Evolutionary conservation across 1,140 invertebrate species (phyloP), one percentile per base, ranked within the genome.

Genomic region (Bombus picipes): DNA sequence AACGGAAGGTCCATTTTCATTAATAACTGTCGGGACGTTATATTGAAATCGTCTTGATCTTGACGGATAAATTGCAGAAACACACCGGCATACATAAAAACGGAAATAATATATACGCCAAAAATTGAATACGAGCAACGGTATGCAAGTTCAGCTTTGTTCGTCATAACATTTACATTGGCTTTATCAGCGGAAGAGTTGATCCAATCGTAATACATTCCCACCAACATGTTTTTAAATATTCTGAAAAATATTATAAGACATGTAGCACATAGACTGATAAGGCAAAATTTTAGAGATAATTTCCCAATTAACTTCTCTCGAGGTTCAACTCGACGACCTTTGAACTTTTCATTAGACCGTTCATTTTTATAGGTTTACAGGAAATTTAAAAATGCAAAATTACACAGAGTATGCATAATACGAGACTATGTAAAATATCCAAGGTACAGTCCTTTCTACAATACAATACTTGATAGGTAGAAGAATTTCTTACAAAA

Each of bases 1-100:
- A 89, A 89, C 1, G 88, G 88, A 15, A 89, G 32, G 28, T 90
- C 65, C 89, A 90, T 90, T 53, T 87, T 87, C 18, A 90, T 47
- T 6, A 89, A 41, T 10, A 89, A 68, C 18, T 90, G 53, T 18
- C 74, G 70, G 8, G 65, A 70, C 12, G n/a, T 47, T 37, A 18
- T 1, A 18, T 37, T 15, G 9, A 41, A 10, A 22, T 37, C 25
- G 18, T 37, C 12, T 0, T 57, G 43, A 25, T 4, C 6, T 10
- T 75, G 62, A 39, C 18, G 62, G 5, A 34, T 22, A n/a, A 85
- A 32, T 9, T 83, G 37, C 13, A 89, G 28, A 28, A 43, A 62
- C 28, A 66, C 81, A 18, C 47, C 66, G 5, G 59, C 75, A n/a
- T 89, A 89, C n/a, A 80, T 22, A 25, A 82, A 25, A 32, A 89